Evolutionary conservation across 2,888 invertebrate species (phyloP).

Genomic region (Eledone cirrhosa): DNA sequence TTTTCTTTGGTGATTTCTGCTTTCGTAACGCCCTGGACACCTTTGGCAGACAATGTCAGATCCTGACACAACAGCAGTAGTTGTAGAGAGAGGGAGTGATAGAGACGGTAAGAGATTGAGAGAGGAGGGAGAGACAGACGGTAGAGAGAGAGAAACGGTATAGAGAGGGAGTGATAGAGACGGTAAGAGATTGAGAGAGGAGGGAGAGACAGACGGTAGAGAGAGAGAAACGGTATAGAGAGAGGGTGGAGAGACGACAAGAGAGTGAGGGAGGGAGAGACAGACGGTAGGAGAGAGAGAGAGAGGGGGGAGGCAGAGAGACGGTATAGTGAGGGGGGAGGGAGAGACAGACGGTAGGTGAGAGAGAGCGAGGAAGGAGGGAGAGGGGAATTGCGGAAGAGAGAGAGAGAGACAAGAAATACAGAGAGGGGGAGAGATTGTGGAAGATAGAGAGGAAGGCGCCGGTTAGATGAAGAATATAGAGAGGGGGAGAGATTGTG

Average conservation of each 20-base stretch:
- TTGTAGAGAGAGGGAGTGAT: too few relatives aligned
- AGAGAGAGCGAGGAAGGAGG: too few relatives aligned
- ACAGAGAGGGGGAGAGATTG: too few relatives aligned
- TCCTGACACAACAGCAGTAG: too few relatives aligned
- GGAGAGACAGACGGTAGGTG: too few relatives aligned
- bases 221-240: not conserved
- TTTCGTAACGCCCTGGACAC: too few relatives aligned
- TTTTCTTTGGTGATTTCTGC: too few relatives aligned
- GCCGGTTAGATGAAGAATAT: not conserved
- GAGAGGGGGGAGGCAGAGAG: too few relatives aligned
- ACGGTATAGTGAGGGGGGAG: too few relatives aligned
- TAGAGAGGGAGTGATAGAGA: not conserved
- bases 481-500: not conserved
- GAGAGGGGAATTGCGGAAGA: not conserved
- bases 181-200: not conserved
- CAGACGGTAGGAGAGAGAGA: not conserved
- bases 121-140: not conserved
- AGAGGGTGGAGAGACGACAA: not conserved
- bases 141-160: not conserved
- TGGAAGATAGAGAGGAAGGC: not conserved
- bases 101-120: too few relatives aligned
- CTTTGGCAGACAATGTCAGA: too few relatives aligned
- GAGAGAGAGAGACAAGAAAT: not conserved
- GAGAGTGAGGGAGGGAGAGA: not conserved
- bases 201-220: not conserved